Evolutionary conservation across 2,888 invertebrate species (phyloP), one percentile per base, ranked within the genome.

Genomic region (Cephus nigrinus): DNA sequence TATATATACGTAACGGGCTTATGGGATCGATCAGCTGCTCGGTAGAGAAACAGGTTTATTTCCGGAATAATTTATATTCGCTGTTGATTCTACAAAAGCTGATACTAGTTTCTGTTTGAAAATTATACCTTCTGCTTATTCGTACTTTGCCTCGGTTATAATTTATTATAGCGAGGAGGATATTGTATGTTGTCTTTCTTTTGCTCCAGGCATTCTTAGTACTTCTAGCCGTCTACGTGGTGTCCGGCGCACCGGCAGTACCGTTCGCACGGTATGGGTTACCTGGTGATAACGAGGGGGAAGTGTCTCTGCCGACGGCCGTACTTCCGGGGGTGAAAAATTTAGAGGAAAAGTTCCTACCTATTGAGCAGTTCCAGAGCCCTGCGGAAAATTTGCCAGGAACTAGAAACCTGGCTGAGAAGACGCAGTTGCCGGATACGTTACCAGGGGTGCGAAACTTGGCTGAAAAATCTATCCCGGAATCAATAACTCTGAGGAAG

Each of bases 391-490:
- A 12, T 23, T 79, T 88, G 9, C 88, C 85, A 0, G 90, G 89
- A 32, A 84, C 81, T 23, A 79, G 75, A 15, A 90, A 90, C 76
- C 81, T 88, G 4, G 74, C 80, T 4, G 90, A 89, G 75, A 86
- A 81, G n/a, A 35, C 80, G 9, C 85, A 85, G 40, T 3, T 86
- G 12, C 79, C 78, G 32, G n/a, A 33, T 0, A n/a, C 69, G 11
- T 77, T 86, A 15, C 88, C 84, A 0, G 88, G 88, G 0, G 80
- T 77, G 1, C 78, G 72, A 0, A 89, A 89, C 80, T 77, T 89
- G 5, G 83, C 80, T 4, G 89, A 89, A 73, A 90, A 89, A 73
- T 79, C 84, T 9, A 84, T 88, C 2, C 88, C 89, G n/a, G 84
- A 85, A 40, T 40, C 75, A 9, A 73, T 84, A 1, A 76, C 77